Evolutionary conservation across 2,113 vertebrate species (phyloP), one percentile per base, ranked within the genome.

Genomic region (Perca fluviatilis): DNA sequence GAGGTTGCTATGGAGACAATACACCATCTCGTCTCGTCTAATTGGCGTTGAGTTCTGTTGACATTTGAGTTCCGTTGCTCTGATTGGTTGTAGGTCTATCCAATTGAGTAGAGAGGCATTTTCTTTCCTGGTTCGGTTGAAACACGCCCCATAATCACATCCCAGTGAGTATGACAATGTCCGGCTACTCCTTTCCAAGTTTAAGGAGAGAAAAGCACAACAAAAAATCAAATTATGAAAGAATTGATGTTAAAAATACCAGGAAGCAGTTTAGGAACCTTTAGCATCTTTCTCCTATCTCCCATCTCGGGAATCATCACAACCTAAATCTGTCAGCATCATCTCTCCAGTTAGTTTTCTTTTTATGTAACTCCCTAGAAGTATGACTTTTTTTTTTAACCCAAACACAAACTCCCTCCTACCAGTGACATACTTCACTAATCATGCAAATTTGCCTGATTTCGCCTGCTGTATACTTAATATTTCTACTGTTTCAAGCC

Each of bases 251-350:
- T 69, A 65, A 69, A 43, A 82, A 64, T 9, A 69, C 23, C 70
- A 74, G 43, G 46, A 78, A 61, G 53, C 36, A 61, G 13, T 73
- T 79, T 56, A 69, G 65, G 76, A 80, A 23, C 62, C 54, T 67
- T 5, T 1, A 56, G 54, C 53, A 25, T 81, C 68, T 9, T 53
- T 69, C 19, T 16, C n/a, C 54, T 43, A 43, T 43, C 40, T 75
- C 50, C 18, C 76, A 72, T 85, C 79, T 63, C 1, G 18, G 66
- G 82, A 77, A 50, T 82, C 40, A 72, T 80, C 77, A 71, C 74
- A 89, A 74, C 75, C 79, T 83, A 61, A 86, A 85, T 88, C 83
- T 88, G 85, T 83, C 88, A 78, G 47, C 68, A 60, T 67, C 47
- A 1, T 57, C 43, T 70, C 63, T 79, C 43, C 49, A n/a, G 2